Evolutionary conservation across 2,113 vertebrate species (phyloP).

Genomic region (Ammospiza caudacuta): DNA sequence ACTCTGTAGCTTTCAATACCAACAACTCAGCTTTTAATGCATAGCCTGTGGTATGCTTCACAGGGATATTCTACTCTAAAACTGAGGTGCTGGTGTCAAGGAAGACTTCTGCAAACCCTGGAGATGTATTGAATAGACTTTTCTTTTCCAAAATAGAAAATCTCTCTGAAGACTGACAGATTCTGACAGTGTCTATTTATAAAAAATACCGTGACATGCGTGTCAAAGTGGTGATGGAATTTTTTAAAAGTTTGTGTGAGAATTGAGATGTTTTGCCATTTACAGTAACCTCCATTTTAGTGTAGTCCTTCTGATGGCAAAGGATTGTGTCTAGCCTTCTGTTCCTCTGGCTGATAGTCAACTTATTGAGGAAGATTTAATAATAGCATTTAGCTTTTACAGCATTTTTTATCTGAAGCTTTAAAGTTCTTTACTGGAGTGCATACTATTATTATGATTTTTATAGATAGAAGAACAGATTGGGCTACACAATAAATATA

Average conservation of each 20-base stretch:
- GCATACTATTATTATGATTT: background rate
- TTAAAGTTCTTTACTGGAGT: slow-evolving; percentile 22
- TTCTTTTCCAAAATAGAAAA: background rate
- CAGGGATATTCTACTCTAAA: background rate
- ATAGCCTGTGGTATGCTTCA: background rate
- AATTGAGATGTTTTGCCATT: slow-evolving; percentile 38
- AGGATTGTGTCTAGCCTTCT: slow-evolving; percentile 11
- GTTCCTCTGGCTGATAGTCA: slow-evolving; percentile 19
- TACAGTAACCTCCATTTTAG: slow-evolving; percentile 22
- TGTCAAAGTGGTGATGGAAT: slow-evolving; percentile 11
- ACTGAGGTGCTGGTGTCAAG: background rate
- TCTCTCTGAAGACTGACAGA: background rate
- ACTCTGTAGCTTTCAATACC: background rate
- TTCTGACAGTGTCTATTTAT: background rate
- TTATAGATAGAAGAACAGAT: slow-evolving; percentile 23
- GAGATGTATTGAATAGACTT: background rate
- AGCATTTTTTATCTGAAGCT: slow-evolving; percentile 14
- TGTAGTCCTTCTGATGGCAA: background rate
- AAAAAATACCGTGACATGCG: background rate
- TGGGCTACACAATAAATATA: slow-evolving; percentile 19
- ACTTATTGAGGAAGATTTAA: slow-evolving; percentile 21
- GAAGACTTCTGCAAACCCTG: background rate
- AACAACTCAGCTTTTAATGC: background rate
- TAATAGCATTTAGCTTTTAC: slow-evolving; percentile 40
- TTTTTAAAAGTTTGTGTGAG: slow-evolving; percentile 3